phyloP scores from a whole-genome alignment of 2,113 vertebrate genomes.

The Gymnorhina tibicen region DNA sequence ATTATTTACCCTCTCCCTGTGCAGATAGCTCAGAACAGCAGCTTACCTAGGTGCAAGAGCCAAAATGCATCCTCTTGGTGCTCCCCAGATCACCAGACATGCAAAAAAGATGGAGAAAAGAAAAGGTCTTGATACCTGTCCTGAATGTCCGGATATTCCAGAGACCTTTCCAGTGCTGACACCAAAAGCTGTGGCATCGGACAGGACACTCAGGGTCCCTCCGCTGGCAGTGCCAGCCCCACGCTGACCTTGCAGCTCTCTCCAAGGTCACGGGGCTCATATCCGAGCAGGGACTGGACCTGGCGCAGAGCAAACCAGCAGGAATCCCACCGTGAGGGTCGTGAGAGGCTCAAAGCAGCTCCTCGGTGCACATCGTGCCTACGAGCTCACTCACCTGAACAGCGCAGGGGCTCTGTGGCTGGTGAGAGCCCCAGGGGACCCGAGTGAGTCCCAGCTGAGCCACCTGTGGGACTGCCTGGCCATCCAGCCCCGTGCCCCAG shows the following conservation, averaged over 20 bases:
- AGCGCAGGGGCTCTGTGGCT: neutral
- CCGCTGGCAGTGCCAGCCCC: neutral
- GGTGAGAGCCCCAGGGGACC: neutral
- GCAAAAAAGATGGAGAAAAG: neutral
- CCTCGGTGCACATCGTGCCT: neutral
- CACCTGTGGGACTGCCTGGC: neutral
- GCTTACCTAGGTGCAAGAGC: neutral
- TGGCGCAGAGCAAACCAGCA: neutral
- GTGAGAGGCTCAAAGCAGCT: neutral
- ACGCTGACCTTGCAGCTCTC: neutral
- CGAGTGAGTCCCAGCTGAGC: neutral
- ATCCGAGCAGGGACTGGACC: neutral
- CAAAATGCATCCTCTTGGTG: neutral
- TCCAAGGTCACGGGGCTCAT: neutral
- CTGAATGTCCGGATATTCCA: neutral
- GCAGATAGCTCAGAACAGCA: neutral
- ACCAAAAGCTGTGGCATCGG: rapidly evolving
- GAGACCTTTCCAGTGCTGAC: neutral
- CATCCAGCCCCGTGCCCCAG: neutral
- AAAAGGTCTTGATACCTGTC: neutral
- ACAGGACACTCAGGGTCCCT: neutral
- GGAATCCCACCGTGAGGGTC: neutral
- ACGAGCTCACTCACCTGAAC: neutral
- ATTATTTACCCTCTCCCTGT: neutral
- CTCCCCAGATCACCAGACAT: neutral